phyloP scores from a whole-genome alignment of 2,113 vertebrate species.

The Oenanthe oenanthe region DNA sequence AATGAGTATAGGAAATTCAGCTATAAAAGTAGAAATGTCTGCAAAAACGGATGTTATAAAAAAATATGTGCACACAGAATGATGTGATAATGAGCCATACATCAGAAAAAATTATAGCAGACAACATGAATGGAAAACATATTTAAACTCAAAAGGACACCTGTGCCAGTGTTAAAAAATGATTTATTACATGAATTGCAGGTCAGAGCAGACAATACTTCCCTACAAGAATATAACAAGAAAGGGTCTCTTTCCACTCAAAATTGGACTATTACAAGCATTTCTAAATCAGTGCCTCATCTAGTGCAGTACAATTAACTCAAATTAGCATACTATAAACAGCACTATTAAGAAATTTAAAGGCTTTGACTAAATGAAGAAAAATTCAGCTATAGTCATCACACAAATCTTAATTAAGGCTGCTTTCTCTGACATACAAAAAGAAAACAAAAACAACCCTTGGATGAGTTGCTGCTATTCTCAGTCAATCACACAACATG shows the following conservation, averaged over 20 bases:
- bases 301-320: slow-evolving; percentile 34
- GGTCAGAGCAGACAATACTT: slow-evolving; percentile 6
- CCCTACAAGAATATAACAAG: slow-evolving; percentile 1
- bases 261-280: background rate
- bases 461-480: background rate
- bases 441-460: slow-evolving; percentile 10
- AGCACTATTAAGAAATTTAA: slow-evolving; percentile 47
- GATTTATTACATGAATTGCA: slow-evolving; percentile 50
- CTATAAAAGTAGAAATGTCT: slow-evolving; percentile 22
- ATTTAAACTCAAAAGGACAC: slow-evolving; percentile 57
- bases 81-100: slow-evolving; percentile 56
- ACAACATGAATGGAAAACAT: slow-evolving; percentile 44
- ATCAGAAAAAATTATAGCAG: slow-evolving; percentile 50
- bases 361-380: slow-evolving; percentile 32
- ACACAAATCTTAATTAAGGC: slow-evolving; percentile 57
- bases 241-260: slow-evolving; percentile 1
- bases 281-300: slow-evolving; percentile 37
- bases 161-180: slow-evolving; percentile 22
- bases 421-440: slow-evolving; percentile 17
- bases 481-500: background rate
- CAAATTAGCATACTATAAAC: slow-evolving; percentile 53
- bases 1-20: background rate
- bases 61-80: slow-evolving; percentile 35
- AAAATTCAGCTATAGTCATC: slow-evolving; percentile 35
- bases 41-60: slow-evolving; percentile 26